Evolutionary conservation across 2,113 vertebrate genomes (phyloP), one percentile per base, ranked within the genome.

Genomic region (Antechinus stuartii): DNA sequence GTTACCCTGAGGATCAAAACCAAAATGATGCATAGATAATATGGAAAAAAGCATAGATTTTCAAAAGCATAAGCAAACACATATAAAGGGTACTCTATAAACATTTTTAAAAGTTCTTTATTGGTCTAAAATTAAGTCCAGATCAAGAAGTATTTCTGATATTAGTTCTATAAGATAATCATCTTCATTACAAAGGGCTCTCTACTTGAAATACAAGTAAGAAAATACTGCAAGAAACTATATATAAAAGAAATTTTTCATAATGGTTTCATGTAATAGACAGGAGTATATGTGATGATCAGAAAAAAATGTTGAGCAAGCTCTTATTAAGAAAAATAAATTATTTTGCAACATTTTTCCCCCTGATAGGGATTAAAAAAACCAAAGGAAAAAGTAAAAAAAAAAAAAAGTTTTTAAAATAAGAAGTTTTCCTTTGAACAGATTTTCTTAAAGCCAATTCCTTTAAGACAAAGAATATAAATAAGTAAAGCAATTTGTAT

Each of bases 121-220:
- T 68, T 26, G 95, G 47, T 91, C 95, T 94, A 95, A 93, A 93
- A 0, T 61, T n/a, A 94, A 61, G 55, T 93, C 53, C 53, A 47
- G 90, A 76, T 19, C 52, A 95, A 95, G 19, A n/a, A 96, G 49
- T 49, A 19, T n/a, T 95, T 11, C 92, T 30, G 24, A 92, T 90
- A 89, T 89, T 90, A 96, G 56, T 97, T 95, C 91, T 91, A 30
- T 93, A 94, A 91, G 23, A 68, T 19, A n/a, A 76, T 90, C 26
- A 23, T 89, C 11, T 27, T 93, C 10, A 94, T 56, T 68, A 96
- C 54, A 96, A 94, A 84, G 27, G 26, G 92, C 95, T 96, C 95
- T 54, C 94, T 93, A 96, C 90, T 95, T 52, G 93, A 96, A 76
- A n/a, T 84, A 61, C 49, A 90, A 95, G 91, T 68, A 95, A 76